Base-by-base conservation (phyloP, 1,140 invertebrate genomes). In the Drosophila nikananu region DNA sequence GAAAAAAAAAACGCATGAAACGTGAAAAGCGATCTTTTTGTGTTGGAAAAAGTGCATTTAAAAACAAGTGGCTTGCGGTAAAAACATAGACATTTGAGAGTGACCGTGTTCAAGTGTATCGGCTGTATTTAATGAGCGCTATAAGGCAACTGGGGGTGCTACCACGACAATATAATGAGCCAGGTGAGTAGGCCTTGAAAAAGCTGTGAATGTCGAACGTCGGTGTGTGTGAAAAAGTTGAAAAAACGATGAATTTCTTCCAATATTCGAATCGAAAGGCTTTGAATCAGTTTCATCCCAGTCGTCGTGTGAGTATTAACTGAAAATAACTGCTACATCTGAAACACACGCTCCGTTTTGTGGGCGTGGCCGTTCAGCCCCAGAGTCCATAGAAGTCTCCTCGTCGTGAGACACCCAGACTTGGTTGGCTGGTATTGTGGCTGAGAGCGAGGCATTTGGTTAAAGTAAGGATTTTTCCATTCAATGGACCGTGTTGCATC, bases 161-260 rank as follows among this genome's bases (percentile, higher is more conserved):
- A 81, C 81, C 75, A 91, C 81, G 78, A 92, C 82, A 82, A 90
- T 93, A 93, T 93, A 87, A 93, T 93, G 92, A 93, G 81, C 87
- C 92, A 93, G 92, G 92, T 93, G 78, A 93, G 91, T 91, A 84
- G 86, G 86, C 86, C 86, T 90, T 91, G 86, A 91, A 91, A 92
- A 91, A 90, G 72, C 77, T 84, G 86, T 87, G 80, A 81, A 71
- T 80, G 80, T 92, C 67, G 86, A 90, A 89, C 81, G 66, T 84
- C 86, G 78, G 77, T 77, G 75, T 78, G 64, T 78, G 72, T 75
- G 81, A 42, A 72, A 84, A 82, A 84, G 49, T 78, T 49, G 57
- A 67, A 80, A 87, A 87, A 87, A 90, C 61, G 74, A 80, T 76
- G 77, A 84, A 91, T 71, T 79, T 83, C 80, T 71, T 77, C 39